Evolutionary conservation across 2,888 invertebrate genomes (phyloP), one percentile per base, ranked within the genome.

Genomic region (Dexiosoma caninum): DNA sequence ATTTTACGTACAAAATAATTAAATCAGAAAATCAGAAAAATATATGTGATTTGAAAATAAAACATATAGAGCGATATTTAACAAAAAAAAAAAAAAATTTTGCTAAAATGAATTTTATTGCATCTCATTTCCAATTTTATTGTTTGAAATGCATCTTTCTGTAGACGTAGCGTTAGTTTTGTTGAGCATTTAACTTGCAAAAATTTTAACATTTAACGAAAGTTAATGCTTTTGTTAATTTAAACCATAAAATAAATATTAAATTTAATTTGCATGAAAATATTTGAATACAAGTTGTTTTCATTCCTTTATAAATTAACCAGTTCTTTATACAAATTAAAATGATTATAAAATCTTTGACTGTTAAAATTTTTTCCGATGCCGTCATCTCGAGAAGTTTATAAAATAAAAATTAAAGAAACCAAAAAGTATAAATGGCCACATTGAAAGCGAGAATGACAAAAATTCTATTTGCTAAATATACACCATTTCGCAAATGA

Each of bases 261-360:
- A 37, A 37, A 19, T 76, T 80, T 80, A 80, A 82, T 83, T 83
- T 81, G 82, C 78, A 82, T 81, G 53, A 69, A 71, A 71, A 79
- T 81, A 64, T 81, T 76, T 67, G 42, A 57, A 72, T 55, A 71
- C 55, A 66, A 59, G 44, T 67, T 53, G 40, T 51, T 67, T 53
- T 19, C 44, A 53, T 81, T 66, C 46, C 2, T 60, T 72, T 7
- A 23, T 5, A 46, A 62, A 8, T 49, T 37, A 82, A 83, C 83
- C 82, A 59, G 82, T 83, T 83, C 79, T n/a, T n/a, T 78, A 77
- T 74, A 75, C 69, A 70, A 75, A 80, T 82, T 83, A 64, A 78
- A 69, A 75, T 35, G 69, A 79, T 42, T 70, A 76, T 75, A 70
- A 67, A 62, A 64, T 27, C 57, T 76, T 66, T 78, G 59, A 60